phyloP scores from a whole-genome alignment of 2,797 vertebrate species.

The Channallabes apus region DNA sequence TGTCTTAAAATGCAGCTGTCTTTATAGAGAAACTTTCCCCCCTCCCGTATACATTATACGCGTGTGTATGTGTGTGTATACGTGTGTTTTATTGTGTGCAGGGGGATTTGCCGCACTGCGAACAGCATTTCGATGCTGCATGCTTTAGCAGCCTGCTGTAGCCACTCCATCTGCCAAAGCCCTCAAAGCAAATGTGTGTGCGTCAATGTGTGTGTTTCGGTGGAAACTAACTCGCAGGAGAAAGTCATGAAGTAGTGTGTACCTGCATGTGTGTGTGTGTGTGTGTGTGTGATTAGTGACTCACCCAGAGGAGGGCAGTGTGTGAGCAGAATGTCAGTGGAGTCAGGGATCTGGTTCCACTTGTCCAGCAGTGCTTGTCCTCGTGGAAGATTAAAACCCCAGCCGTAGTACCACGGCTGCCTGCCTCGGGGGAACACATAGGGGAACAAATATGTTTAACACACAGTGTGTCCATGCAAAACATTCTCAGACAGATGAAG shows the following conservation, averaged over 20 bases:
- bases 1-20: conserved; percentile 52
- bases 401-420: conserved; percentile 98
- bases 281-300: conserved; percentile 60
- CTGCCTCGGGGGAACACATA: conserved; percentile 68
- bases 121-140: conserved; percentile 71
- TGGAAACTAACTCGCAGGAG: conserved; percentile 38
- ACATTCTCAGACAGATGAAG: background rate
- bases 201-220: conserved; percentile 7
- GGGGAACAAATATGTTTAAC: conserved; percentile 30
- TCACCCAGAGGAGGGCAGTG: conserved; percentile 96
- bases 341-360: conserved; percentile 96
- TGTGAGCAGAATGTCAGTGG: conserved; percentile 92
- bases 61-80: conserved; percentile 33
- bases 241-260: conserved; percentile 37
- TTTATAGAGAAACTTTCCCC: conserved; percentile 39
- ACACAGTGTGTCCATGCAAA: background rate
- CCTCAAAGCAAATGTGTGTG: conserved; percentile 59
- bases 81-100: conserved; percentile 61
- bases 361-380: conserved; percentile 96
- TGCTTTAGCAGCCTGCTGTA: conserved; percentile 80
- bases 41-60: conserved; percentile 38
- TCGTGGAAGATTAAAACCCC: conserved; percentile 95
- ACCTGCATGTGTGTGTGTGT: conserved; percentile 23
- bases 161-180: conserved; percentile 80
- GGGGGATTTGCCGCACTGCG: conserved; percentile 66